Base-by-base conservation (phyloP, 2,888 invertebrate genomes). In the Tenthredo scrophulariae region DNA sequence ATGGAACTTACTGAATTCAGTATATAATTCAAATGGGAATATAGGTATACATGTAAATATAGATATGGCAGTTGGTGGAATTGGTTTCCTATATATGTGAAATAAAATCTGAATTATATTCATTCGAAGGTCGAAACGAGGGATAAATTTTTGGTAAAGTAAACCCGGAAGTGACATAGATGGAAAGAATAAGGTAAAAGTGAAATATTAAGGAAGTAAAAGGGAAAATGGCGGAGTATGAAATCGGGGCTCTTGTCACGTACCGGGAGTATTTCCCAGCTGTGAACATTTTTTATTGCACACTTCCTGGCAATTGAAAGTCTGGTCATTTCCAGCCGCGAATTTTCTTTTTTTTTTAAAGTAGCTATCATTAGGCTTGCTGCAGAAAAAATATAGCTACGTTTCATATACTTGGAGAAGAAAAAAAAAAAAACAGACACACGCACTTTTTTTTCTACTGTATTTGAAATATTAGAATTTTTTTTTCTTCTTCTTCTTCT, bases 121-220 rank as follows among this genome's bases (percentile, higher is more conserved):
- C 0, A n/a, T n/a, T 54, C n/a, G 18, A n/a, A n/a, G 5, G n/a
- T 54, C n/a, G n/a, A n/a, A 54, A 54, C 18, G n/a, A n/a, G 54
- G 29, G 29, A 40, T 70, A 70, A 70, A 26, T 70, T 40, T 70
- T 37, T 1, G 37, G 6, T 3, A 72, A 43, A 72, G 70, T 37
- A 43, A 72, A 22, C 40, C 40, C 72, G 72, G 72, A 72, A 40
- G 77, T 29, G 29, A 77, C 37, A 40, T 18, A 54, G 77, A 54
- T 15, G 50, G 54, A 54, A 6, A n/a, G 46, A 54, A 40, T 29
- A 50, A 75, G 54, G 54, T 50, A 58, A 54, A 79, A 62, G 79
- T 80, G 79, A 80, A 80, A 80, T 80, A 80, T 80, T 62, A 80
- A 80, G 13, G 58, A 62, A 62, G 77, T 77, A 77, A 77, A 54